These are phyloP conservation scores for Volucella zonaria DNA, from an alignment of 2,888 invertebrate species.

Conservation along the genomic window DNA sequence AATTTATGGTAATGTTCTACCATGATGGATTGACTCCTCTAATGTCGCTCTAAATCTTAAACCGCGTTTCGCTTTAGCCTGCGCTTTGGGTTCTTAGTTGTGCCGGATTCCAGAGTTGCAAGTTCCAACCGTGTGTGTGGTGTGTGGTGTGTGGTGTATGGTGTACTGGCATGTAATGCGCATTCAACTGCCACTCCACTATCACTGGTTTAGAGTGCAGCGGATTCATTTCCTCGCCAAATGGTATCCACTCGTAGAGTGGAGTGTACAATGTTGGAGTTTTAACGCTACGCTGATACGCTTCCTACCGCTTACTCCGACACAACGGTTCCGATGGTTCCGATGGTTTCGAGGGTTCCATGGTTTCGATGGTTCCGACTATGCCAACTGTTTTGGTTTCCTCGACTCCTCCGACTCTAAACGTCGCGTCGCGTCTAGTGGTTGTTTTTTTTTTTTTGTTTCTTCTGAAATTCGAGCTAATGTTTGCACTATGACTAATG, in stretches of 20 bases:
- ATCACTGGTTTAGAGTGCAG: constrained; percentile 62
- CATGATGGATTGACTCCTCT: constrained; percentile 83
- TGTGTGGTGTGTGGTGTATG: constrained; percentile 60
- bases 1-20: constrained; percentile 83
- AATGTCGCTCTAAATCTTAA: constrained; percentile 83
- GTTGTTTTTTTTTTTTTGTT: constrained; percentile 34
- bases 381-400: background rate
- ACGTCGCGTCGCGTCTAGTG: constrained; percentile 11
- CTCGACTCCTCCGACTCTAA: background rate
- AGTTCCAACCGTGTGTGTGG: constrained; percentile 40
- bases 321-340: constrained; percentile 61
- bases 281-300: constrained; percentile 67
- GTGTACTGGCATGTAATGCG: constrained; percentile 70
- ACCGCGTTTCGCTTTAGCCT: constrained; percentile 73
- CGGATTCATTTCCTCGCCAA: constrained; percentile 51
- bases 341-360: constrained; percentile 1
- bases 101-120: constrained; percentile 30
- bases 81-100: constrained; percentile 60
- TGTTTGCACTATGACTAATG: constrained; percentile 74
- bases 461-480: constrained; percentile 73
- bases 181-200: constrained; percentile 73
- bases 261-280: constrained; percentile 67
- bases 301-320: constrained; percentile 78
- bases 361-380: constrained; percentile 5
- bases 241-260: constrained; percentile 23